Base-by-base conservation (phyloP, 2,113 vertebrate genomes). In the Tyto alba region DNA sequence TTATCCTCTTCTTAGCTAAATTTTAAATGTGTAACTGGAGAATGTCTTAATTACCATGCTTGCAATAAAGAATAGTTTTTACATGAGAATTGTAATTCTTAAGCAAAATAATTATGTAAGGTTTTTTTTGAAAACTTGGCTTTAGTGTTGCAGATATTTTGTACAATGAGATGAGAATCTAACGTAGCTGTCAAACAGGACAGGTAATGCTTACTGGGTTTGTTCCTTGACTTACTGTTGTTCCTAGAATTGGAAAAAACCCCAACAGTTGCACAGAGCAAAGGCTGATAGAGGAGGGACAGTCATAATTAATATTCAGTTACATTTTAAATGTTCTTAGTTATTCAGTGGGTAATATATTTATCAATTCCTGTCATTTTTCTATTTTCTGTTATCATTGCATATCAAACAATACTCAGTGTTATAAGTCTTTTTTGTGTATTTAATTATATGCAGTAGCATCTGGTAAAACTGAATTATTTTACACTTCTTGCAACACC, bases 401-500 rank as follows among this genome's bases (percentile, higher is more conserved):
- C 57, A 60, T 52, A 40, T 94, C 26, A 80, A 67, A 72, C 52
- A 90, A 77, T 53, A 66, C 60, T 87, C 27, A 56, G 71, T 89
- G 59, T 86, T 83, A 53, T 45, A 77, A 67, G 64, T n/a, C 25
- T 73, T 59, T 83, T 69, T 93, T 85, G 34, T 80, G 56, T 93
- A 94, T 92, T 92, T 95, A 85, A 90, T 91, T 82, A 75, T 56
- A 89, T 93, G 66, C 62, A 3, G 60, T 78, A 85, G 64, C 85
- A 90, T 86, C 90, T 96, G 90, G 75, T 91, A 83, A 90, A 96
- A 71, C 26, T 11, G 79, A 96, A 89, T 85, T 95, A 93, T 90
- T 96, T 97, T 91, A 43, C 90, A 91, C 87, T 94, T 87, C 52
- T 75, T 93, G 34, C 86, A 89, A 69, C 81, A 94, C 81, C 74